These are phyloP conservation scores for Brenthis daphne DNA, from an alignment of 2,888 invertebrate species.

Conservation along the genomic window DNA sequence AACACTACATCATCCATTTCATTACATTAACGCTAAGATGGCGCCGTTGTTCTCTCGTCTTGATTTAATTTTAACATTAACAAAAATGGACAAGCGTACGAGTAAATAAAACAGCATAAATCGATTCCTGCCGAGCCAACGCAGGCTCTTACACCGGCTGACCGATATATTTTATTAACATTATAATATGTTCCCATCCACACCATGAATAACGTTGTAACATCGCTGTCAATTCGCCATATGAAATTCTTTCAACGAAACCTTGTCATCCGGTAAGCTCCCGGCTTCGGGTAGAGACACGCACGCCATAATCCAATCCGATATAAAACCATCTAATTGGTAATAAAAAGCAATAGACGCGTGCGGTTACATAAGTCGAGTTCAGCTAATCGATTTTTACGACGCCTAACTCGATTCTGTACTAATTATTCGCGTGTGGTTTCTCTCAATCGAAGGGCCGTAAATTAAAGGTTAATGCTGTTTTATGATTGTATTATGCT, in stretches of 20 bases:
- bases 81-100: constrained; percentile 72
- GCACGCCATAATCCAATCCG: constrained; percentile 77
- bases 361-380: constrained; percentile 72
- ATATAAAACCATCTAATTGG: constrained; percentile 82
- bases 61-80: constrained; percentile 78
- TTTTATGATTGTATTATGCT: constrained; percentile 10
- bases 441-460: constrained; percentile 39
- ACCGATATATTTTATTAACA: constrained; percentile 67
- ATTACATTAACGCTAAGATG: constrained; percentile 32
- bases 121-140: constrained; percentile 69
- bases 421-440: constrained; percentile 46
- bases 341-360: constrained; percentile 78
- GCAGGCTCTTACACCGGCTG: constrained; percentile 51
- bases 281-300: constrained; percentile 67
- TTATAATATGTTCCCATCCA: constrained; percentile 57
- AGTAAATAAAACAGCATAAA: constrained; percentile 67
- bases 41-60: constrained; percentile 42
- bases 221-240: constrained; percentile 75
- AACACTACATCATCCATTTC: constrained; percentile 24
- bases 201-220: constrained; percentile 67
- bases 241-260: constrained; percentile 69
- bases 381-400: constrained; percentile 78
- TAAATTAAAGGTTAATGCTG: constrained; percentile 19
- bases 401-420: constrained; percentile 67
- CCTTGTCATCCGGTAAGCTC: constrained; percentile 57